A percentile compares a stretch with the other conserved stretches of the same genome.
Evolutionary conservation across 53 echinoderm and acorn worm species (phyloP).

Genomic region (Henricia sp.): DNA sequence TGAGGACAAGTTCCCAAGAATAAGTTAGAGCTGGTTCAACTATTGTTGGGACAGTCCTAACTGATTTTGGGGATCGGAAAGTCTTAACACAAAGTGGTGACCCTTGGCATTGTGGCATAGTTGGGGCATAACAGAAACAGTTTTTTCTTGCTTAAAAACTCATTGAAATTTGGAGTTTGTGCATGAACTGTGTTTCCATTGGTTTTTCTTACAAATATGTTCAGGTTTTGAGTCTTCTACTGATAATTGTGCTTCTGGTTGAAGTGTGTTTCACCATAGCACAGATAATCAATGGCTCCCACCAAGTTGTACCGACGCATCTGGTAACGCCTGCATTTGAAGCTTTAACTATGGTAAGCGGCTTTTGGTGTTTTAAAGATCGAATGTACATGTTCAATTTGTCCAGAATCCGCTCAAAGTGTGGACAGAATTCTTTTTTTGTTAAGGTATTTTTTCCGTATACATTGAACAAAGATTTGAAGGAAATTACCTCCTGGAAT

Average conservation of each 20-base stretch:
- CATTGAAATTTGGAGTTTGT: too few species aligned
- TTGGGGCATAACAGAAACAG: too few species aligned
- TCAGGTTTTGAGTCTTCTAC: slow-evolving; percentile 70
- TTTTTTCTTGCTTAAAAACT: too few species aligned
- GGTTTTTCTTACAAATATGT: background rate
- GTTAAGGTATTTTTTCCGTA: background rate
- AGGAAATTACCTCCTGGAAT: background rate
- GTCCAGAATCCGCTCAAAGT: background rate
- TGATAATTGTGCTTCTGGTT: slow-evolving; percentile 71
- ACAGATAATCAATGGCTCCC: slow-evolving; percentile 32
- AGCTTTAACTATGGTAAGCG: slow-evolving; percentile 42
- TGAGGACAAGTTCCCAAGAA: too few species aligned
- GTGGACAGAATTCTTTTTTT: too few species aligned
- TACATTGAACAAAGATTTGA: background rate
- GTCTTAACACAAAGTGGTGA: background rate
- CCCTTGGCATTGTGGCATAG: too few species aligned
- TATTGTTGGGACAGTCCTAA: background rate
- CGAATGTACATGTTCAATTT: background rate
- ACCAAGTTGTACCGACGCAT: slow-evolving; percentile 7
- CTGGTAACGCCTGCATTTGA: slow-evolving; percentile 25
- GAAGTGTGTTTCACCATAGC: slow-evolving; percentile 74
- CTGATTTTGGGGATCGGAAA: background rate
- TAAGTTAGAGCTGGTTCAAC: too few species aligned
- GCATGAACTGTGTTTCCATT: too few species aligned
- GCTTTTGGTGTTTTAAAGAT: background rate